Conservation (phyloP, 1,140 invertebrate species). For the Mesaphorura yosii region DNA sequence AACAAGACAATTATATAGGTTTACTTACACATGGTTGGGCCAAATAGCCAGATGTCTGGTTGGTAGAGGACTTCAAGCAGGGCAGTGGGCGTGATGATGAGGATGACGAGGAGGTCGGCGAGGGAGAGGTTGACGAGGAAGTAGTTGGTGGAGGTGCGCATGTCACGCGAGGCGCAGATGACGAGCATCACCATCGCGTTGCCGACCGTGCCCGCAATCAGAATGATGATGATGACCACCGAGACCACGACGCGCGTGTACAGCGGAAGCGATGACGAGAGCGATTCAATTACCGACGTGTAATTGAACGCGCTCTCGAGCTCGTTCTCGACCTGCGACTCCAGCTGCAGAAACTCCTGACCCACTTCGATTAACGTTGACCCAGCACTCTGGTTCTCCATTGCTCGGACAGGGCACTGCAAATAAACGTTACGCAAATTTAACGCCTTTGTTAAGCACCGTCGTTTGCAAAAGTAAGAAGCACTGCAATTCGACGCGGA, state of each 20-base stretch:
- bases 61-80: slow-evolving; percentile 29
- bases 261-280: slow-evolving; percentile 5
- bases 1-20: neutral
- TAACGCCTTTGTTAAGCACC: too few species aligned
- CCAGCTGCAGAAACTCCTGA: too few species aligned
- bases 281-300: neutral
- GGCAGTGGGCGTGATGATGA: slow-evolving; percentile 71
- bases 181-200: slow-evolving; percentile 85
- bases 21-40: slow-evolving; percentile 23
- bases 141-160: slow-evolving; percentile 88
- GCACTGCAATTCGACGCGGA: too few species aligned
- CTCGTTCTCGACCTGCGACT: too few species aligned
- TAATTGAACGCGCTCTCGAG: too few species aligned
- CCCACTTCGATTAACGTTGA: too few species aligned
- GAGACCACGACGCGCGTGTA: slow-evolving; percentile 15
- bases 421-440: too few species aligned
- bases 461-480: too few species aligned
- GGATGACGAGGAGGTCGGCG: slow-evolving; percentile 77
- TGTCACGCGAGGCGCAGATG: slow-evolving; percentile 76
- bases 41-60: slow-evolving; percentile 26
- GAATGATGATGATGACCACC: slow-evolving; percentile 19
- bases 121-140: slow-evolving; percentile 84
- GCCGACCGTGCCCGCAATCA: slow-evolving; percentile 42
- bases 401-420: too few species aligned
- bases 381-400: too few species aligned